A percentile compares a stretch with the other conserved stretches of the same genome.
phyloP scores from a whole-genome alignment of 2,888 invertebrate species.

The Oxyscelio sp. region DNA sequence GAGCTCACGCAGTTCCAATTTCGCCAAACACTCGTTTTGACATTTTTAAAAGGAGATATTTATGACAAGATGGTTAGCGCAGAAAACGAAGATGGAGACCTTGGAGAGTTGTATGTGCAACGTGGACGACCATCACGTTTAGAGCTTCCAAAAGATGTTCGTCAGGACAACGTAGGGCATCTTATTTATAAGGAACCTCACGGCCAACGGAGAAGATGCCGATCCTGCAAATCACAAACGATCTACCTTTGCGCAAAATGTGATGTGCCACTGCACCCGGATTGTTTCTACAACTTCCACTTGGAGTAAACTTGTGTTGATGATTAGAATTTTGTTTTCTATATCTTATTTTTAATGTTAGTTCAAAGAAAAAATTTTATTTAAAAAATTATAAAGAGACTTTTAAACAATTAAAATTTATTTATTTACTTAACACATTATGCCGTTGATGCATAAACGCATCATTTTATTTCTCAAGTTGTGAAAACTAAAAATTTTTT shows the following conservation, averaged over 20 bases:
- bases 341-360: too few relatives aligned
- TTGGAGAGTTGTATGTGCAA: not conserved
- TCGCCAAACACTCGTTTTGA: constrained; percentile 3
- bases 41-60: constrained; percentile 29
- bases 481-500: too few relatives aligned
- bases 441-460: too few relatives aligned
- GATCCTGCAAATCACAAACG: constrained; percentile 16
- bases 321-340: too few relatives aligned
- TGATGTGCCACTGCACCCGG: too few relatives aligned
- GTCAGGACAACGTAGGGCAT: constrained; percentile 43
- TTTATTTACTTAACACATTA: too few relatives aligned
- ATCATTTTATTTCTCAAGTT: too few relatives aligned
- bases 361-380: too few relatives aligned
- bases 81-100: constrained; percentile 5
- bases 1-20: not conserved
- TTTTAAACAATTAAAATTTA: too few relatives aligned
- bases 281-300: too few relatives aligned
- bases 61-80: not conserved
- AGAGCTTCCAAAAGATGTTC: constrained; percentile 39
- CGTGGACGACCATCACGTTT: constrained; percentile 19
- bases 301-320: too few relatives aligned
- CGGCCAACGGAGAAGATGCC: constrained; percentile 20
- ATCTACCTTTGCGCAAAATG: not conserved
- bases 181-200: constrained; percentile 16
- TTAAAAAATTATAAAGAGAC: too few relatives aligned